Evolutionary conservation across 2,113 vertebrate species (phyloP).

Genomic region (Hipposideros armiger): DNA sequence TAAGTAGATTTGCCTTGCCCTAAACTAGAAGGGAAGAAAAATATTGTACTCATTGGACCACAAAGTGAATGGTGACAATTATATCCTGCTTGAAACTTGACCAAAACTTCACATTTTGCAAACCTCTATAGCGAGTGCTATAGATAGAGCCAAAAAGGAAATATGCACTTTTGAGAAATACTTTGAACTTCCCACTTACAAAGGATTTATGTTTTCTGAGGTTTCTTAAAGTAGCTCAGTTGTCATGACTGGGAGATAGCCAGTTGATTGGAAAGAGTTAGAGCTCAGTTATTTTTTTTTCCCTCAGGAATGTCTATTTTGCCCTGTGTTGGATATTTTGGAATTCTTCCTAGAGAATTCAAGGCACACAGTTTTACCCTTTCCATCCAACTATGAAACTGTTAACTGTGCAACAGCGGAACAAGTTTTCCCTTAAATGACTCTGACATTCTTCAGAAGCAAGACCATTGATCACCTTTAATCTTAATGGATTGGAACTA

Average conservation of each 20-base stretch:
- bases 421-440: conserved; percentile 50
- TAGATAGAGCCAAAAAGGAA: background rate
- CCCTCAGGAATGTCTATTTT: background rate
- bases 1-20: background rate
- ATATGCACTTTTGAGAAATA: background rate
- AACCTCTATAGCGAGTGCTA: background rate
- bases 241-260: background rate
- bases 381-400: conserved; percentile 41
- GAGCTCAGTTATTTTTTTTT: background rate
- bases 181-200: background rate
- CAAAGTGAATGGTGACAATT: background rate
- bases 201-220: background rate
- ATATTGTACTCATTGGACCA: background rate
- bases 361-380: background rate
- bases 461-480: conserved; percentile 68
- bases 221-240: background rate
- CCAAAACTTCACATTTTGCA: background rate
- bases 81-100: background rate
- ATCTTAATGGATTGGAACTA: conserved; percentile 77
- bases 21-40: conserved; percentile 22
- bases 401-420: background rate
- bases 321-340: background rate
- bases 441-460: conserved; percentile 71
- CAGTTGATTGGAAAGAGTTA: background rate
- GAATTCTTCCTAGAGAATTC: conserved; percentile 47